Conservation (phyloP, 2,797 vertebrate species). For the Pangasius macronema region DNA sequence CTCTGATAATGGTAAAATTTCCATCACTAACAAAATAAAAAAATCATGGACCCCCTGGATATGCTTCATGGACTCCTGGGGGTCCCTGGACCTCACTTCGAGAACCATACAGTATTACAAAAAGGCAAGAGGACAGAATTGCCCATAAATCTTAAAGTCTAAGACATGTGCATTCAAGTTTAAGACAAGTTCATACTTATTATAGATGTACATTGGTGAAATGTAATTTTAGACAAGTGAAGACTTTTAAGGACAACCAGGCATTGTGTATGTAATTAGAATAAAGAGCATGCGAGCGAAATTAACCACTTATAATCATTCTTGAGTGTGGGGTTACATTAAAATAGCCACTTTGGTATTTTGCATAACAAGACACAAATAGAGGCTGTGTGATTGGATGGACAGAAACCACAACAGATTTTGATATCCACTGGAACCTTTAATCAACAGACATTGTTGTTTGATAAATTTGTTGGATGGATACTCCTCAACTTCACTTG, state of each 20-base stretch:
- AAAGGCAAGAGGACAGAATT: not conserved
- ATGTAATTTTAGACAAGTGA: not conserved
- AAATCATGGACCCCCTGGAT: not conserved
- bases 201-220: not conserved
- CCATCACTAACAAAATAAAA: not conserved
- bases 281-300: not conserved
- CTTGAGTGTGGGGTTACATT: not conserved
- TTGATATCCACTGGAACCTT: slow-evolving; percentile 40
- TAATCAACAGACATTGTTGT: slow-evolving; percentile 41
- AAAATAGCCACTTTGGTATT: not conserved
- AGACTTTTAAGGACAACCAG: not conserved
- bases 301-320: not conserved
- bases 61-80: not conserved
- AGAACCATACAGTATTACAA: not conserved
- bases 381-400: not conserved
- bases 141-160: not conserved
- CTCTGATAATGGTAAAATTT: not conserved
- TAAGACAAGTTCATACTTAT: not conserved
- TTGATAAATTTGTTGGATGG: slow-evolving; percentile 42
- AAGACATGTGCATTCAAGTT: not conserved
- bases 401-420: slow-evolving; percentile 28
- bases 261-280: not conserved
- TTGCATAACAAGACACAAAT: not conserved
- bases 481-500: slow-evolving; percentile 34
- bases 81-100: no score